These are phyloP conservation scores for Sweltsa coloradensis DNA, from an alignment of 1,140 invertebrate species.

Conservation along the genomic window DNA sequence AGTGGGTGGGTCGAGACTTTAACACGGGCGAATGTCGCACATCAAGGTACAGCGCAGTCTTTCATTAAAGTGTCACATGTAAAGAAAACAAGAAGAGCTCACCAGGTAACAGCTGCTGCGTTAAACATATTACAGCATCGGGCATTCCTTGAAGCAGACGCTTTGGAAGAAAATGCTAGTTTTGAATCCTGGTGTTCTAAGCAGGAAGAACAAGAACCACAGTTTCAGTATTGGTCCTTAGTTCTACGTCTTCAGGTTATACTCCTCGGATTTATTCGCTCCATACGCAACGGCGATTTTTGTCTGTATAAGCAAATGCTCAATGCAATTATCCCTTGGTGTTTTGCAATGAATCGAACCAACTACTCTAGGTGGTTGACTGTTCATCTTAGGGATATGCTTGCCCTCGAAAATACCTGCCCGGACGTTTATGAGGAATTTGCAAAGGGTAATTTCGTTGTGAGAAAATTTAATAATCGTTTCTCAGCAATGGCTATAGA, in stretches of 20 bases:
- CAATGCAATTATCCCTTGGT: background rate
- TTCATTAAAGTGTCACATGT: background rate
- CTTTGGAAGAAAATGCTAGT: too few relatives aligned
- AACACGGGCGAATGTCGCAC: background rate
- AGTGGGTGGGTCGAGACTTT: conserved; percentile 4
- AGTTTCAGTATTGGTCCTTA: too few relatives aligned
- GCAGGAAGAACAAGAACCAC: too few relatives aligned
- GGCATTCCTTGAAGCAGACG: too few relatives aligned
- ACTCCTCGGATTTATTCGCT: too few relatives aligned
- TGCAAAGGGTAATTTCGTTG: conserved; percentile 5
- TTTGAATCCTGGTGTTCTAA: too few relatives aligned
- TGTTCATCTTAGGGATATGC: background rate
- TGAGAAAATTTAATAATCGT: conserved; percentile 3
- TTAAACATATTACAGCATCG: background rate
- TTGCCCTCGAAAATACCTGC: background rate
- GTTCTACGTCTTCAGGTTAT: too few relatives aligned
- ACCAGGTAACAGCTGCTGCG: background rate
- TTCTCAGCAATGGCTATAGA: conserved; percentile 16
- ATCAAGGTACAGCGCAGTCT: background rate
- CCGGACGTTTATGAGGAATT: background rate
- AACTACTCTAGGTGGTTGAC: conserved; percentile 9
- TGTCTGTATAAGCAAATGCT: background rate
- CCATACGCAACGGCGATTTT: background rate
- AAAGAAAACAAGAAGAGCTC: background rate
- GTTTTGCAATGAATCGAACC: conserved; percentile 8